Base-by-base conservation (phyloP, 2,113 vertebrate genomes). In the Thinocorus orbignyianus region DNA sequence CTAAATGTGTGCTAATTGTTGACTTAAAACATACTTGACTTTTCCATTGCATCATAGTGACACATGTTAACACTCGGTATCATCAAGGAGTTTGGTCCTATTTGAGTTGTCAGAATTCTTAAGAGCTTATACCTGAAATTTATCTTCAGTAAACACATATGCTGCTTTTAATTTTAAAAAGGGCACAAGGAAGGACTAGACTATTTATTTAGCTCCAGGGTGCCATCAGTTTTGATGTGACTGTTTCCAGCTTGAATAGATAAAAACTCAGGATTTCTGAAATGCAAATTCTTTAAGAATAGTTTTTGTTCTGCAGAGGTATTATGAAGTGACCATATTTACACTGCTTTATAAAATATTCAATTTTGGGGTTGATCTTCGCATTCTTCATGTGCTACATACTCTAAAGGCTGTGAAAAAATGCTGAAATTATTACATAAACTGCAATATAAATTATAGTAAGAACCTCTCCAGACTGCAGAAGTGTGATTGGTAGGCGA, bases 31-130 rank as follows among this genome's bases (percentile, higher is more conserved):
- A 39, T 55, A 58, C 17, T 28, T 78, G 70, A 19, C 77, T 82
- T 89, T 52, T 33, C 54, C 46, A 31, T 42, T 81, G 46, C 33
- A 65, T 41, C 44, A 31, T 18, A 12, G 35, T 80, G 64, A 66
- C 78, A 91, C 33, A 3, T 30, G 35, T 31, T 31, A 68, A 26
- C 48, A 28, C 39, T 30, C 37, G 26, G 12, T 48, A 54, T 62
- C 87, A 52, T 76, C 48, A 22, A 65, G 74, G 81, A 80, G 41
- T 49, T 91, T 8, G 54, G 33, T 61, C 69, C 70, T 91, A 6
- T 92, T 91, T 91, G 77, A 92, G 52, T 48, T 91, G 92, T 88
- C 89, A 94, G 66, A 89, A 91, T 94, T 83, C 88, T 91, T 90
- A 91, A 73, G 84, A 92, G 83, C 88, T 93, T 77, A 80, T 64